Base-by-base conservation (phyloP, 2,888 invertebrate genomes). In the Apocheima hispidaria region DNA sequence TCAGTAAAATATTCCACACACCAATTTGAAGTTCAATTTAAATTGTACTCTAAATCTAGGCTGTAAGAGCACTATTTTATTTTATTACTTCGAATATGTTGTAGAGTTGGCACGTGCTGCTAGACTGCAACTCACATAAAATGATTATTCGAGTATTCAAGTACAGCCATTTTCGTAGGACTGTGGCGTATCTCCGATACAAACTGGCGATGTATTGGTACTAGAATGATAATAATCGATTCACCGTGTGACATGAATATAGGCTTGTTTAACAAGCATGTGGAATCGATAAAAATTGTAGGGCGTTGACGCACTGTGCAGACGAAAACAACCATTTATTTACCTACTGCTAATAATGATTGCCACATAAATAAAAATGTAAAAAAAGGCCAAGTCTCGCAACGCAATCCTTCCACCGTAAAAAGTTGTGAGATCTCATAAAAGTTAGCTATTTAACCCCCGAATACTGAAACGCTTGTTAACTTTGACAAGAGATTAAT, bases 141-240 rank as follows among this genome's bases (percentile, higher is more conserved):
- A 62, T 53, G 14, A 52, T 48, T 62, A 57, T 52, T 52, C 43
- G 52, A 56, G 21, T 62, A 57, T 52, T 52, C 43, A 48, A 56
- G 21, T 61, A 61, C 60, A 68, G 63, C 69, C 71, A 70, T 76
- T 78, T 79, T 77, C 73, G 68, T 69, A 73, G 66, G 71, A 73
- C 40, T 62, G 57, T 23, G 56, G 72, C 72, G 76, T 75, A 70
- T 66, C 64, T 69, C 55, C 69, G 73, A 73, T 77, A 63, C 65
- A 58, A 63, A 71, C 72, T 71, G 66, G 49, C 69, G 68, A 73
- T 75, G 69, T 75, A 72, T 67, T 65, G 68, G 69, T 70, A 71
- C 74, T 75, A 72, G 77, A 78, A 79, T 81, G 69, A 76, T 82
- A 86, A 85, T 83, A 86, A 85, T 83, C 77, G 77, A 70, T 72